Conservation (phyloP, 2,888 invertebrate genomes). For the Drosophila ezoana region DNA sequence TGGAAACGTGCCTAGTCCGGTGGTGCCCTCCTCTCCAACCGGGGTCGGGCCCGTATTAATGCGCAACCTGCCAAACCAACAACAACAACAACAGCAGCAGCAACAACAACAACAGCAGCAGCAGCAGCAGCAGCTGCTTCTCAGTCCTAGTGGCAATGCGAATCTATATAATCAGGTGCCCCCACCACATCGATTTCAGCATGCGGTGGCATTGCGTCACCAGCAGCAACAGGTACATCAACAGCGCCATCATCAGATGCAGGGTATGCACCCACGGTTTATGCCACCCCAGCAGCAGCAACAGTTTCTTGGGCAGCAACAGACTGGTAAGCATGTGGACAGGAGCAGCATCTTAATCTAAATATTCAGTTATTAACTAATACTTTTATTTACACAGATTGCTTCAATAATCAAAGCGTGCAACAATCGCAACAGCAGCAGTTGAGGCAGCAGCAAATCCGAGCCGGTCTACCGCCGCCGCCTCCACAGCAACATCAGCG, state of each 20-base stretch:
- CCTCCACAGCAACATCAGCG: constrained; percentile 69
- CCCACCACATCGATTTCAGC: constrained; percentile 64
- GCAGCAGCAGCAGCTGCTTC: constrained; percentile 64
- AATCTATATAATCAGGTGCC: constrained; percentile 70
- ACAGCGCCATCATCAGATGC: constrained; percentile 71
- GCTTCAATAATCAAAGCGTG: constrained; percentile 60
- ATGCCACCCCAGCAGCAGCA: constrained; percentile 67
- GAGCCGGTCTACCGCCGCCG: constrained; percentile 60
- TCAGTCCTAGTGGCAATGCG: constrained; percentile 73
- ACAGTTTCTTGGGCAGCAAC: constrained; percentile 62
- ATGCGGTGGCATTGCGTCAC: constrained; percentile 71
- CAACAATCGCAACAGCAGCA: constrained; percentile 66
- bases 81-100: constrained; percentile 63
- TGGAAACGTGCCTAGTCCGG: constrained; percentile 61
- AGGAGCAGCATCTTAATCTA: neutral
- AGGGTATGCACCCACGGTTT: constrained; percentile 73
- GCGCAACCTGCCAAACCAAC: constrained; percentile 63
- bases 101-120: constrained; percentile 61
- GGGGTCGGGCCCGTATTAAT: constrained; percentile 58
- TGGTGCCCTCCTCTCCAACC: constrained; percentile 81
- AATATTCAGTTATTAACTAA: neutral
- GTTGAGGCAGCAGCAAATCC: constrained; percentile 75
- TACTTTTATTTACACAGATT: constrained; percentile 44
- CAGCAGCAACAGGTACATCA: constrained; percentile 72
- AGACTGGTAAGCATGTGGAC: constrained; percentile 47